phyloP scores from a whole-genome alignment of 2,797 vertebrate genomes.

The Pantherophis alleghaniensis region DNA sequence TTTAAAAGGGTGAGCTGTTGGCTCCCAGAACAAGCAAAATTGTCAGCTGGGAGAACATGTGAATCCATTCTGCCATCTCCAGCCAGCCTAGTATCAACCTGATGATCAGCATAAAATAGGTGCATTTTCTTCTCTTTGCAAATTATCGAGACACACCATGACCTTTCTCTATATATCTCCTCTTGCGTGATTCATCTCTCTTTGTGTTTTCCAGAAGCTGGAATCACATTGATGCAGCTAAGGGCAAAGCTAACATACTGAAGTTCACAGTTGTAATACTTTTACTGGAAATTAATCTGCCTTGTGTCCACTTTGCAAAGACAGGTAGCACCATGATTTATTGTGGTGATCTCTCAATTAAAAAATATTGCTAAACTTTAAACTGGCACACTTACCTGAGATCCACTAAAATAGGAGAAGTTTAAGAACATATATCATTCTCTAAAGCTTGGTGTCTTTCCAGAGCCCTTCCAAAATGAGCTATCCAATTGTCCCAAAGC shows the following conservation, averaged over 20 bases:
- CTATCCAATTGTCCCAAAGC: not conserved
- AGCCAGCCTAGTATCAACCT: not conserved
- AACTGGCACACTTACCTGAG: not conserved
- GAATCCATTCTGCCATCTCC: not conserved
- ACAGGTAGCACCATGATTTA: not conserved
- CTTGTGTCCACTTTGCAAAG: not conserved
- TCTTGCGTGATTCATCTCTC: constrained; percentile 15
- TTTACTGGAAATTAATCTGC: not conserved
- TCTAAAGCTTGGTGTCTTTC: not conserved
- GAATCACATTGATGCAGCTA: not conserved
- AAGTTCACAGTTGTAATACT: not conserved
- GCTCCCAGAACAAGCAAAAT: not conserved
- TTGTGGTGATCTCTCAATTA: not conserved
- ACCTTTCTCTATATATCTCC: constrained; percentile 23
- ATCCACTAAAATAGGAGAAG: not conserved
- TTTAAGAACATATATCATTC: not conserved
- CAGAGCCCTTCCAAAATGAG: not conserved
- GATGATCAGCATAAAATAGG: not conserved
- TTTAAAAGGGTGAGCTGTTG: not conserved
- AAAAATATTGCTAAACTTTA: not conserved
- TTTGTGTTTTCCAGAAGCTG: not conserved
- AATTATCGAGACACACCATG: constrained; percentile 9
- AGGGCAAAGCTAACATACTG: not conserved
- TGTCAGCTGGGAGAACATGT: not conserved
- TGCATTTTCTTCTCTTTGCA: not conserved